Base-by-base conservation (phyloP, 2,113 vertebrate species). In the Pedionomus torquatus region DNA sequence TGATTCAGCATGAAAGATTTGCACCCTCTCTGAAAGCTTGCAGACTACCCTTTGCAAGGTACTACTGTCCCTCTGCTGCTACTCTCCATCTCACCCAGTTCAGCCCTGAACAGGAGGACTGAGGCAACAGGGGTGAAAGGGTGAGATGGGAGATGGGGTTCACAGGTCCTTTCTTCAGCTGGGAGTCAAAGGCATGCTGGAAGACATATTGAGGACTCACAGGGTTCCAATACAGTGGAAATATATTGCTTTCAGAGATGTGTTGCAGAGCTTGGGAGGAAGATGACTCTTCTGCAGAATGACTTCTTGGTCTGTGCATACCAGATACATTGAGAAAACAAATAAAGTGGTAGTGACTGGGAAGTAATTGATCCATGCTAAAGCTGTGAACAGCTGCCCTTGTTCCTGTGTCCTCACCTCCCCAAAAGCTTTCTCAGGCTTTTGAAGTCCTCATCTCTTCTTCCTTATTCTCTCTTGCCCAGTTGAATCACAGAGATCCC, bases 261-360 rank as follows among this genome's bases (percentile, higher is more conserved):
- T 7, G 4, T 61, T 52, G 16, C 26, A 70, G 49, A 61, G 30
- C 37, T 48, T 2, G 2, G 20, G 49, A 81, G 13, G 66, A 91
- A 72, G 39, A 48, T 0, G 0, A 2, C 1, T 1, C 8, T 52
- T 60, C 35, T 83, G 26, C 37, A 79, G 79, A 66, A 57, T 7
- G 31, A 63, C 28, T 75, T 65, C 24, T 54, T 71, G 51, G 24
- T 31, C 66, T 10, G 43, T 51, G 52, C 28, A 10, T 41, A n/a
- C 5, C 43, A 49, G 41, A 18, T 54, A 26, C 31, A 35, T 37
- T 8, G 10, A 75, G 61, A 85, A 66, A 82, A 25, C 55, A 86
- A 65, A 75, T 39, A 52, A 85, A 66, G 20, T 74, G 25, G 14
- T 35, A n/a, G 52, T 37, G 64, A 51, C 54, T 20, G n/a, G 37